Evolutionary conservation across 1,140 invertebrate species (phyloP).

Genomic region (Pantala flavescens): DNA sequence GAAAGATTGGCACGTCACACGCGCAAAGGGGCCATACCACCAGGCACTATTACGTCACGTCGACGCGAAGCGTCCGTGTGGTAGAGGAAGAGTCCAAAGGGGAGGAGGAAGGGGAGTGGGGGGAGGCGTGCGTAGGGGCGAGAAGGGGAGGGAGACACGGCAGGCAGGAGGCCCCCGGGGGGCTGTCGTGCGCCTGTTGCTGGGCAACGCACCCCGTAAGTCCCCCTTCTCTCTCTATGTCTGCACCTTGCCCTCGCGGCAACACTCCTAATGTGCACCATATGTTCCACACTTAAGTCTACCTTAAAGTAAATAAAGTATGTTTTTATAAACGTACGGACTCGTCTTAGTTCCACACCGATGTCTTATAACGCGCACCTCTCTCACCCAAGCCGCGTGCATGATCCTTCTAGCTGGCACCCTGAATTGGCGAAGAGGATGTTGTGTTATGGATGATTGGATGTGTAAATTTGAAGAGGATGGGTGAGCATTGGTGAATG

Average conservation of each 20-base stretch:
- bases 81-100: not conserved
- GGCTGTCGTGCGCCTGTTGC: slow-evolving; percentile 21
- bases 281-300: no score
- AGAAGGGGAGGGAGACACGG: not conserved
- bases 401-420: no score
- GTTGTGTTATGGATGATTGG: no score
- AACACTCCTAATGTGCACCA: slow-evolving; percentile 13
- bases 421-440: no score
- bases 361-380: no score
- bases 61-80: not conserved
- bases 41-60: not conserved
- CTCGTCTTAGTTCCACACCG: no score
- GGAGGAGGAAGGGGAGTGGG: not conserved
- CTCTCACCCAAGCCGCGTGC: no score
- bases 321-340: no score
- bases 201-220: slow-evolving; percentile 19
- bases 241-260: not conserved
- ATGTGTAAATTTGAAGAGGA: no score
- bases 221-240: slow-evolving; percentile 12
- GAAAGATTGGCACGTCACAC: slow-evolving; percentile 24
- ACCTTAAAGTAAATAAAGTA: no score
- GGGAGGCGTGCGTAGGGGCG: not conserved
- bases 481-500: no score
- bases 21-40: not conserved
- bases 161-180: slow-evolving; percentile 15